Conservation (phyloP, 2,888 invertebrate genomes). For the Caprella mutica region DNA sequence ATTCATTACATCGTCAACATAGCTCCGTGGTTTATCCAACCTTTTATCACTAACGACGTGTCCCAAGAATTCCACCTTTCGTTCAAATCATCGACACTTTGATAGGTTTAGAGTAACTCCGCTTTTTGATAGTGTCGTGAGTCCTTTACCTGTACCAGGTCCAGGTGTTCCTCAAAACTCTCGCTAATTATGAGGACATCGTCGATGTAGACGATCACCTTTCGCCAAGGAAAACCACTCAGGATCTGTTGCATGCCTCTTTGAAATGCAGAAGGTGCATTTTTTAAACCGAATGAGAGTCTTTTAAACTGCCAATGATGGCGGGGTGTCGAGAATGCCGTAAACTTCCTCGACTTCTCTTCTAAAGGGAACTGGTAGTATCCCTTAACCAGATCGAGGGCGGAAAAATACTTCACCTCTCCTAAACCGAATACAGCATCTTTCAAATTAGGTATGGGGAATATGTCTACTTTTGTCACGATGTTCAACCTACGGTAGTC, state of each 20-base stretch:
- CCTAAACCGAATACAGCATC: constrained; percentile 6
- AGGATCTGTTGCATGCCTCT: background rate
- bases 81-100: background rate
- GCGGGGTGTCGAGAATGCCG: background rate
- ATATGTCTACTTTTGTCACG: background rate
- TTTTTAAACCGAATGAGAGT: background rate
- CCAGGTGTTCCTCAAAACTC: background rate
- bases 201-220: background rate
- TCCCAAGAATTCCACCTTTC: background rate
- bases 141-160: background rate
- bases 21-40: background rate
- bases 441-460: background rate
- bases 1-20: background rate
- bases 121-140: background rate
- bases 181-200: background rate
- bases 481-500: background rate
- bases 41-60: background rate
- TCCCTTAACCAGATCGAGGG: background rate
- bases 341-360: background rate
- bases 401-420: constrained; percentile 4
- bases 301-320: background rate
- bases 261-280: constrained; percentile 2
- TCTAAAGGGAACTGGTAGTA: background rate
- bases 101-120: background rate
- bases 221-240: background rate